These are phyloP conservation scores for Dreissena polymorpha DNA, from an alignment of 1,140 invertebrate species.

Conservation along the genomic window DNA sequence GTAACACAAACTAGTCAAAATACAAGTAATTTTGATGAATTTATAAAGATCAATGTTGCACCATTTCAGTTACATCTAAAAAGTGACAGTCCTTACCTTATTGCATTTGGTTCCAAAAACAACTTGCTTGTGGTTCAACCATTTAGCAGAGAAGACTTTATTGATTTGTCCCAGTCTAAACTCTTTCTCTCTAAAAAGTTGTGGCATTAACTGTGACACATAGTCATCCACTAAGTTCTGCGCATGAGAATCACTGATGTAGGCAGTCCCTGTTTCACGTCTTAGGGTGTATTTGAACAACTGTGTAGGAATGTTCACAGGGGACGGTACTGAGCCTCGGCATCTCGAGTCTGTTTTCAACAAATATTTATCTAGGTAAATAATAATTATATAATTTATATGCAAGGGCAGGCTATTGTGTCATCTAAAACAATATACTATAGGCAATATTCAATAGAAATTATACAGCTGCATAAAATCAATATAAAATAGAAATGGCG, in stretches of 20 bases:
- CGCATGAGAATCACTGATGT: background rate
- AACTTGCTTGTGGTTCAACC: slow-evolving; percentile 96
- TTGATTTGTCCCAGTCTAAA: slow-evolving; percentile 84
- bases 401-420: background rate
- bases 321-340: background rate
- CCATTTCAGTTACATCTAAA: background rate
- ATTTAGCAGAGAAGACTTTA: slow-evolving; percentile 97
- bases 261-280: slow-evolving; percentile 13
- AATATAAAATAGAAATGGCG: too few relatives aligned
- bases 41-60: background rate
- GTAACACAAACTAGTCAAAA: background rate
- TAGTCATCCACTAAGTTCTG: slow-evolving; percentile 60
- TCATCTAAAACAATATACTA: too few relatives aligned
- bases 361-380: slow-evolving; percentile 6
- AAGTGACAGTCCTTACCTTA: slow-evolving; percentile 84
- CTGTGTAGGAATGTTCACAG: slow-evolving; percentile 34
- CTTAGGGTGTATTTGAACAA: slow-evolving; percentile 40
- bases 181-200: slow-evolving; percentile 74
- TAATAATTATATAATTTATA: slow-evolving; percentile 1
- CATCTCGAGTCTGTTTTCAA: background rate
- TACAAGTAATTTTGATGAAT: background rate
- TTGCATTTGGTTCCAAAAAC: slow-evolving; percentile 98
- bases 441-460: background rate
- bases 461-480: background rate
- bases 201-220: slow-evolving; percentile 69